Conservation (phyloP, 2,888 invertebrate species). For the Yponomeuta cagnagella region DNA sequence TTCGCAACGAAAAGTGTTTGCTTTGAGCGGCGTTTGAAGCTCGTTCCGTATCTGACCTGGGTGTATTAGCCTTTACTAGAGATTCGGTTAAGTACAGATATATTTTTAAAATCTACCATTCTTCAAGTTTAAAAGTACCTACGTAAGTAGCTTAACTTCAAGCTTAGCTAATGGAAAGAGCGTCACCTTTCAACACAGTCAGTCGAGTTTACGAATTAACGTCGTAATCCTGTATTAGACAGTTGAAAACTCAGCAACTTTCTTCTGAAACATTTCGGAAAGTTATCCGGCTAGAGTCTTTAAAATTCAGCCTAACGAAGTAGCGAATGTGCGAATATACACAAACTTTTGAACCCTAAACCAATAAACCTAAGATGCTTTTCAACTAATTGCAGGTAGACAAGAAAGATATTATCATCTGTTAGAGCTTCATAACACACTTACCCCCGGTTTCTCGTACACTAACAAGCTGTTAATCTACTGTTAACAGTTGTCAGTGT, state of each 20-base stretch:
- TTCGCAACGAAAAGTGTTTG: too few species aligned
- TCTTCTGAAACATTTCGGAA: neutral
- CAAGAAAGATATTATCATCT: too few species aligned
- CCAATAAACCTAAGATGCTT: neutral
- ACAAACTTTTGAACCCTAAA: neutral
- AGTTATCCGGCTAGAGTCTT: neutral
- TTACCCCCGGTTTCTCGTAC: too few species aligned
- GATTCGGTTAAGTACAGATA: too few species aligned
- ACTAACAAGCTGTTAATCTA: too few species aligned
- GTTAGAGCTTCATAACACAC: too few species aligned
- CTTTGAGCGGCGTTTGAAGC: too few species aligned
- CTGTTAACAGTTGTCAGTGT: too few species aligned
- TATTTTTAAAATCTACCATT: too few species aligned
- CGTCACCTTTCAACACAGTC: neutral
- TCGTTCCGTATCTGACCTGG: too few species aligned
- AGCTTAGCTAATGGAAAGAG: neutral
- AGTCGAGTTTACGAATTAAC: constrained; percentile 2
- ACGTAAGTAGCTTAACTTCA: neutral
- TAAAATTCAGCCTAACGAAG: neutral
- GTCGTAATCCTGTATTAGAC: neutral
- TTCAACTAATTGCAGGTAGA: neutral
- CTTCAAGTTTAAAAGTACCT: neutral
- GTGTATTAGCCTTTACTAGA: too few species aligned
- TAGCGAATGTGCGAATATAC: neutral
- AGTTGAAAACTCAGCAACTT: neutral